phyloP scores from a whole-genome alignment of 2,888 invertebrate genomes.

The Nemapogon koenigi region DNA sequence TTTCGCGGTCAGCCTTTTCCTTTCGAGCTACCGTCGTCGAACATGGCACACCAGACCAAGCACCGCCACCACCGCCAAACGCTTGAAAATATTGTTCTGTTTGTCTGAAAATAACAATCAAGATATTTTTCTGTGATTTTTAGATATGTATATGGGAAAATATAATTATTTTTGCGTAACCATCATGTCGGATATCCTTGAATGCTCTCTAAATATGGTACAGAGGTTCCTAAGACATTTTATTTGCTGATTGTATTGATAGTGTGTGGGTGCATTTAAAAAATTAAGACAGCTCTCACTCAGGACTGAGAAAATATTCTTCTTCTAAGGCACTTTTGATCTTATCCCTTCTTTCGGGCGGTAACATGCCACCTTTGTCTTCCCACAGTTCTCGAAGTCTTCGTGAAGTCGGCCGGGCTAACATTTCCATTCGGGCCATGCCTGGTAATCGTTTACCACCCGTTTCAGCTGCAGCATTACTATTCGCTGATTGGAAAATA shows the following conservation, averaged over 20 bases:
- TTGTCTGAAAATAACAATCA: conserved; percentile 37
- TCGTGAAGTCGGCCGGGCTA: conserved; percentile 57
- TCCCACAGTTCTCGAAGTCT: conserved; percentile 59
- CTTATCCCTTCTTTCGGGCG: conserved; percentile 52
- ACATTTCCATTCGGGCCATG: conserved; percentile 53
- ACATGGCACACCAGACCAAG: conserved; percentile 26
- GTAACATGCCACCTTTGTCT: conserved; percentile 50
- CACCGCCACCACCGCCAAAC: conserved; percentile 25
- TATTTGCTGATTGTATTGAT: too few species aligned
- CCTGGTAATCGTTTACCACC: too few species aligned
- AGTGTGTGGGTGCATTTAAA: too few species aligned
- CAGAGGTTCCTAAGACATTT: too few species aligned
- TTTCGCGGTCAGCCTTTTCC: conserved; percentile 30
- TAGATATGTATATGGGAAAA: too few species aligned
- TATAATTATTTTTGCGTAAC: too few species aligned
- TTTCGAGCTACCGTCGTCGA: conserved; percentile 31
- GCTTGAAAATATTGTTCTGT: conserved; percentile 66
- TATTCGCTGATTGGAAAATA: too few species aligned
- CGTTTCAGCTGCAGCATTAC: too few species aligned
- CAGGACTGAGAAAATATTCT: conserved; percentile 56
- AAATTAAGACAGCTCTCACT: conserved; percentile 30
- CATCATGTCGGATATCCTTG: too few species aligned
- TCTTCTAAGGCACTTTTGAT: conserved; percentile 63
- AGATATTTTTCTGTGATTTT: too few species aligned
- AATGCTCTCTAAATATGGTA: too few species aligned